Base-by-base conservation (phyloP, 1,140 invertebrate species). In the Zaprionus nigranus region DNA sequence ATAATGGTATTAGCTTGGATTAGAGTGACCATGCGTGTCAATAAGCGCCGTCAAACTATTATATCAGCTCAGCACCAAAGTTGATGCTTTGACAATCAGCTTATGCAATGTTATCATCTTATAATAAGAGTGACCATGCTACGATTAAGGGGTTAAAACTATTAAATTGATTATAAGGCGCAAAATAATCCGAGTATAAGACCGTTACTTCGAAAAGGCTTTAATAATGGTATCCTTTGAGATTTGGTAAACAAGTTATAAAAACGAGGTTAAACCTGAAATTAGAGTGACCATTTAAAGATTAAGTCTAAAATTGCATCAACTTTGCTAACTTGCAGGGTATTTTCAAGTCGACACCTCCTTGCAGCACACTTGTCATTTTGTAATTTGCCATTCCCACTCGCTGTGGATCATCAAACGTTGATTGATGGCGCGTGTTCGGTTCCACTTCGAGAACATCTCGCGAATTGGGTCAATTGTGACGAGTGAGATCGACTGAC, bases 361-460 rank as follows among this genome's bases (percentile, higher is more conserved):
- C 22, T 54, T 5, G 1, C 3, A 2, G 15, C 20, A 13, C 26
- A 36, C 17, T 51, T 68, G 56, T 46, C 15, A 54, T 26, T 54
- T 64, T 59, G 59, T 67, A 75, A 51, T 75, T 69, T 54, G 43
- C 53, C 11, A 51, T 17, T 24, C n/a, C 51, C 12, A 51, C 43
- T 43, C 4, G 46, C 36, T 54, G 59, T 28, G 30, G 58, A 70
- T 64, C 54, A 69, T 66, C 34, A 75, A 72, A 71, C 56, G 51
- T 54, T 86, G 83, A 87, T 87, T 86, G 83, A 82, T 85, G 79
- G 82, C 79, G 79, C 75, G 82, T 85, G 82, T 73, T 79, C 30
- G 9, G 54, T 62, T 63, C 20, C 54, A 75, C 66, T 62, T 66
- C 30, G 20, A 22, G 46, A 82, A n/a, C 51, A 58, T 75, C 40